Evolutionary conservation across 2,113 vertebrate genomes (phyloP).

Genomic region (Prunella himalayana): DNA sequence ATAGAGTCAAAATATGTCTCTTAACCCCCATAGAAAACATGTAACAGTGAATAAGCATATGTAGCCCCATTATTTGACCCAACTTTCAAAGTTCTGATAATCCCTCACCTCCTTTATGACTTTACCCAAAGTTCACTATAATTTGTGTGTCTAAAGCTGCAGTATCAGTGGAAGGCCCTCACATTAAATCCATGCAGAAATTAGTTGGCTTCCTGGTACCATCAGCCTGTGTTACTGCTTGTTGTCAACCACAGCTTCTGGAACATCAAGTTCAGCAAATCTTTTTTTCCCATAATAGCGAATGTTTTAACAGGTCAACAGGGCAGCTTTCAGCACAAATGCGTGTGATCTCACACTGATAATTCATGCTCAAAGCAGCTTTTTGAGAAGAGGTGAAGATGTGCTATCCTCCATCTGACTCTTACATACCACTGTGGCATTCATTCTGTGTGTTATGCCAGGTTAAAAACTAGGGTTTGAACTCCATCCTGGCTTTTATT

Average conservation of each 20-base stretch:
- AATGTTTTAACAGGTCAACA: background rate
- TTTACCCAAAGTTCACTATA: background rate
- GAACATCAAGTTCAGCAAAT: background rate
- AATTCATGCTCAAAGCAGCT: background rate
- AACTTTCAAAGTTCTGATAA: background rate
- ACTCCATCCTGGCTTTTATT: background rate
- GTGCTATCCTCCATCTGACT: background rate
- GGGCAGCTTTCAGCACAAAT: background rate
- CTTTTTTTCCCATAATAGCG: background rate
- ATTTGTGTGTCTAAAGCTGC: background rate
- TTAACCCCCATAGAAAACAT: background rate
- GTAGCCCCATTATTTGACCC: background rate
- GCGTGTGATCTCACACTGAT: background rate
- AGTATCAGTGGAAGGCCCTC: background rate
- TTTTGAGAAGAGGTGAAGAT: background rate
- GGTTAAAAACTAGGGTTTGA: background rate
- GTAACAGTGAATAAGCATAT: background rate
- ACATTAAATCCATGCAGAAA: background rate
- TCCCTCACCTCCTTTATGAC: background rate
- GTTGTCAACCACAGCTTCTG: background rate
- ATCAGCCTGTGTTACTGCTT: background rate
- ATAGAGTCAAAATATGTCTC: background rate
- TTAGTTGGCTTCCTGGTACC: background rate
- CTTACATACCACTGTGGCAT: background rate
- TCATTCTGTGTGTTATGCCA: background rate